A percentile compares a stretch with the other conserved stretches of the same genome.
phyloP scores from a whole-genome alignment of 2,113 vertebrate species.

The Lynx canadensis region DNA sequence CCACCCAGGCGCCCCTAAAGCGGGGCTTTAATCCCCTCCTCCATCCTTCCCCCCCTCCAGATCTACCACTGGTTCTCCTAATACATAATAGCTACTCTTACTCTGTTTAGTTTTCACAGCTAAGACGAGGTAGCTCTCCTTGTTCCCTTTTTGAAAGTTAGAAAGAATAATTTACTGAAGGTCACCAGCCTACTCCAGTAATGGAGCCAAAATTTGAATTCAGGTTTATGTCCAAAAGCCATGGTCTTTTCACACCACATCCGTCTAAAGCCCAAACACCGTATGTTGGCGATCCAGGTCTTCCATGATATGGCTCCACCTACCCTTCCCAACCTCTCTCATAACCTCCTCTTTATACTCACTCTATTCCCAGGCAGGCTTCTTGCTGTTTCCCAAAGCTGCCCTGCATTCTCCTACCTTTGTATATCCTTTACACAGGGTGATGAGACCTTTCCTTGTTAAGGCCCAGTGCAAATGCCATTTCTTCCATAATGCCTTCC shows the following conservation, averaged over 20 bases:
- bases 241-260: neutral
- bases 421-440: neutral
- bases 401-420: neutral
- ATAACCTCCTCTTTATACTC: neutral
- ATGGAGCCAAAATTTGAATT: neutral
- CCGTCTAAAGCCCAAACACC: neutral
- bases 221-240: neutral
- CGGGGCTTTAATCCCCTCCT: neutral
- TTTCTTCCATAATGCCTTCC: neutral
- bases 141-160: neutral
- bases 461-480: neutral
- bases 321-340: neutral
- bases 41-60: neutral
- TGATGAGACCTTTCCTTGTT: neutral
- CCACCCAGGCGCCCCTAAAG: no score
- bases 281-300: neutral
- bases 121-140: neutral
- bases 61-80: neutral
- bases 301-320: neutral
- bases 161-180: constrained; percentile 6
- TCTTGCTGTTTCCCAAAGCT: neutral
- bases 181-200: neutral
- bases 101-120: neutral
- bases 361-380: neutral
- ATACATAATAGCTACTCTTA: neutral